Base-by-base conservation (phyloP, 2,888 invertebrate genomes). In the Amitus sp. region DNA sequence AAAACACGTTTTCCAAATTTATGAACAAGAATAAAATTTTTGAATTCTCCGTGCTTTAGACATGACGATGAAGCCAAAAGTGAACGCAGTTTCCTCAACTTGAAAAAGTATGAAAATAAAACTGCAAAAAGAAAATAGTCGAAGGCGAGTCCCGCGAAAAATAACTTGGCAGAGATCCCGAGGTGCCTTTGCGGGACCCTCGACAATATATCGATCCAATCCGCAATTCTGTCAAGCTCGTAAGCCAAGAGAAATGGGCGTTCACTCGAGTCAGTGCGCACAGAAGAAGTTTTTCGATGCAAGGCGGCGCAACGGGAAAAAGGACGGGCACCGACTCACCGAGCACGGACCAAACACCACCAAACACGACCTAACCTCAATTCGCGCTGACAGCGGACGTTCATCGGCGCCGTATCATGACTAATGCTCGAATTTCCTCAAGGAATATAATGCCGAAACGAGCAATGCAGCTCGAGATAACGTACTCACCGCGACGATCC, bases 131-230 rank as follows among this genome's bases (percentile, higher is more conserved):
- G 6, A 28, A 28, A 28, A 7, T 6, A 9, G 9, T 7, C 9
- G 28, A 34, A 34, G 23, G 3, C 34, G 34, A 42, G 18, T 19
- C 42, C 19, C 42, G 42, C 19, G 42, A 19, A 19, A 42, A 42
- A 42, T 10, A 42, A 42, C 34, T 63, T 59, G 64, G 64, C 60
- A 60, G 50, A 50, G 53, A 49, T 34, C 57, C 27, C 51, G 20
- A 39, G 7, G 39, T 48, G 56, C 52, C 49, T 60, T 68, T 58
- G 47, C 57, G 58, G 66, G 58, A 65, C 69, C 69, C 73, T 72
- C 69, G 71, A 72, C 71, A 73, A 74, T 78, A 78, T 79, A 79
- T 79, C 79, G 76, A 73, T 76, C 76, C 78, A 78, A 79, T 79
- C 74, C 73, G 75, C 74, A 69, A 73, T 77, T 76, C 74, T 75